Conservation (phyloP, 1,140 invertebrate species). For the Xylocopa sonorina region DNA sequence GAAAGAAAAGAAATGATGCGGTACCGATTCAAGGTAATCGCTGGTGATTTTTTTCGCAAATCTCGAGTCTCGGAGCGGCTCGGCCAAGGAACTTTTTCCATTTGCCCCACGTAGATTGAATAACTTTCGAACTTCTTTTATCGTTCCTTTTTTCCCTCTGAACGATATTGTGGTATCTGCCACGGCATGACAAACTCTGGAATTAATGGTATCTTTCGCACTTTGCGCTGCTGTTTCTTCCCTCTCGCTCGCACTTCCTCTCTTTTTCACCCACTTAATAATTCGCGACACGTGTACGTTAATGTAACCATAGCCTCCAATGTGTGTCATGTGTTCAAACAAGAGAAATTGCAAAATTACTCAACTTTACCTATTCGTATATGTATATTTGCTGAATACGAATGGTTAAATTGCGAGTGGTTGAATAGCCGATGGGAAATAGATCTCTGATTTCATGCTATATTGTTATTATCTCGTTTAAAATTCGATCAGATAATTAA, state of each 20-base stretch:
- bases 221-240: conserved; percentile 3
- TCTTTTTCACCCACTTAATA: not conserved
- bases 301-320: not conserved
- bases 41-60: conserved; percentile 34
- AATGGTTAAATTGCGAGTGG: no score
- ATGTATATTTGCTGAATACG: no score
- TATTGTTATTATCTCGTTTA: no score
- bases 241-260: no score
- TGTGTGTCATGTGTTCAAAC: fast-evolving
- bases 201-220: conserved; percentile 47
- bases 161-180: conserved; percentile 43
- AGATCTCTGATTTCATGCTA: no score
- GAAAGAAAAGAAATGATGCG: not conserved
- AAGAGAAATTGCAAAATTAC: not conserved
- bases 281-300: not conserved
- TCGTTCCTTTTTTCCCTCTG: conserved; percentile 4
- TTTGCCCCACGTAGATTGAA: conserved; percentile 48
- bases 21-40: conserved; percentile 7
- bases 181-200: conserved; percentile 34
- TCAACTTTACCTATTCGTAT: no score
- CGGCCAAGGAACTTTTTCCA: conserved; percentile 46
- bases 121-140: conserved; percentile 50
- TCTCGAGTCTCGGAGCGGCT: conserved; percentile 22
- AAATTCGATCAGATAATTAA: no score
- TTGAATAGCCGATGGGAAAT: no score